Conservation (phyloP, 2,797 vertebrate species). For the Lutjanus campechanus region DNA sequence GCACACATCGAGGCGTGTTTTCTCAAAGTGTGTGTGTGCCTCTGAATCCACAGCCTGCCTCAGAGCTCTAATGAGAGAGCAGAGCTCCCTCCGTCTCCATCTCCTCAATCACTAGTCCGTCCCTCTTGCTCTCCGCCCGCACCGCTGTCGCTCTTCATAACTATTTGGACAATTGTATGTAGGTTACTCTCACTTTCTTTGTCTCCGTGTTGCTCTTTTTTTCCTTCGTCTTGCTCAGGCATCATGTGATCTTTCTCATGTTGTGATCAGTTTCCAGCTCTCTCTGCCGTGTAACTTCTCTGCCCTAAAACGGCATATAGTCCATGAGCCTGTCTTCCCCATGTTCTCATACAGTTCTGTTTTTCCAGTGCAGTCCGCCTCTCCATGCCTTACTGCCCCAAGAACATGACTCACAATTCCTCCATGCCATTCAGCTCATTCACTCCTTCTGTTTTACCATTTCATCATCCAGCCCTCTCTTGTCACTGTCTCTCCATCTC, state of each 20-base stretch:
- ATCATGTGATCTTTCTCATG: constrained; percentile 15
- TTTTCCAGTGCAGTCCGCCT: constrained; percentile 33
- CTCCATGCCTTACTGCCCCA: constrained; percentile 29
- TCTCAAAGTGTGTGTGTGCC: not conserved
- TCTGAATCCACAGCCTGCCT: constrained; percentile 30
- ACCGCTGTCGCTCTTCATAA: constrained; percentile 40
- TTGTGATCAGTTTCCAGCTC: constrained; percentile 41
- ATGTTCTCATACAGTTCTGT: constrained; percentile 22
- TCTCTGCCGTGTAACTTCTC: constrained; percentile 16
- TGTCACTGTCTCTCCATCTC: not conserved
- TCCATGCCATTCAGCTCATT: constrained; percentile 26
- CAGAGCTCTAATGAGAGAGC: constrained; percentile 64
- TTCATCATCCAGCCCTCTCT: constrained; percentile 1
- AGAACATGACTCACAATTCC: constrained; percentile 40
- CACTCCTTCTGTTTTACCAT: constrained; percentile 14
- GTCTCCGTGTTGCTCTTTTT: not conserved
- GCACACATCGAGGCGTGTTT: constrained; percentile 18
- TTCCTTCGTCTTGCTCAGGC: constrained; percentile 3
- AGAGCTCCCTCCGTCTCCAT: constrained; percentile 46
- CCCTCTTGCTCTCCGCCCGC: constrained; percentile 35
- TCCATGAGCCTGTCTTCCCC: constrained; percentile 20
- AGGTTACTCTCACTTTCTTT: constrained; percentile 46
- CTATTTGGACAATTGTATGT: constrained; percentile 31
- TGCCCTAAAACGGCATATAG: constrained; percentile 21
- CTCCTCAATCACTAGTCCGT: constrained; percentile 51